Conservation (phyloP, 2,113 vertebrate genomes). For the Zosterops pallidus region DNA sequence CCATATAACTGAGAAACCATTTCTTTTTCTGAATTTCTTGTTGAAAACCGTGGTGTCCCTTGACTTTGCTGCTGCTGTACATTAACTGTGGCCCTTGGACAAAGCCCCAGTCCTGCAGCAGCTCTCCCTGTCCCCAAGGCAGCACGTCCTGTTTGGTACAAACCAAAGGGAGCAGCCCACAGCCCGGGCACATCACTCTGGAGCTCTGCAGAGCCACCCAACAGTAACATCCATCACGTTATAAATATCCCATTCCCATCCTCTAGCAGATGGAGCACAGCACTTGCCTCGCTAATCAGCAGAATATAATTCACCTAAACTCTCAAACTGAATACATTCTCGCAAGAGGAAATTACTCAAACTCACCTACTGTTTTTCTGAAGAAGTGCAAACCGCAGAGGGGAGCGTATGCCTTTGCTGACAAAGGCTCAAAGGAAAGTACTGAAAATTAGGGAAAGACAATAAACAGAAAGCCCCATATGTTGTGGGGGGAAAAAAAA, state of each 20-base stretch:
- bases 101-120: neutral
- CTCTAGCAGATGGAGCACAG: constrained; percentile 60
- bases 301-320: constrained; percentile 62
- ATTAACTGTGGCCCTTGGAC: neutral
- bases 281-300: constrained; percentile 60
- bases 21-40: neutral
- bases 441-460: constrained; percentile 3
- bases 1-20: neutral
- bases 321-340: constrained; percentile 13
- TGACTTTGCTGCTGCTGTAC: neutral
- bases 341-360: constrained; percentile 44
- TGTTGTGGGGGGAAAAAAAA: neutral
- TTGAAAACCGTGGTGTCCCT: neutral
- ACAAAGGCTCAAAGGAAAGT: constrained; percentile 43
- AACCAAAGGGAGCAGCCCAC: neutral
- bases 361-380: constrained; percentile 21
- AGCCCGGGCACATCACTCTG: neutral
- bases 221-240: constrained; percentile 51
- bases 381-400: constrained; percentile 1
- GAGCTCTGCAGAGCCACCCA: constrained; percentile 31
- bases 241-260: constrained; percentile 54
- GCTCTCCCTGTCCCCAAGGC: neutral
- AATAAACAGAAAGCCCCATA: constrained; percentile 50
- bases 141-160: neutral
- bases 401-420: constrained; percentile 3